phyloP scores from a whole-genome alignment of 2,888 invertebrate species.

The Rhynchonema sp. region DNA sequence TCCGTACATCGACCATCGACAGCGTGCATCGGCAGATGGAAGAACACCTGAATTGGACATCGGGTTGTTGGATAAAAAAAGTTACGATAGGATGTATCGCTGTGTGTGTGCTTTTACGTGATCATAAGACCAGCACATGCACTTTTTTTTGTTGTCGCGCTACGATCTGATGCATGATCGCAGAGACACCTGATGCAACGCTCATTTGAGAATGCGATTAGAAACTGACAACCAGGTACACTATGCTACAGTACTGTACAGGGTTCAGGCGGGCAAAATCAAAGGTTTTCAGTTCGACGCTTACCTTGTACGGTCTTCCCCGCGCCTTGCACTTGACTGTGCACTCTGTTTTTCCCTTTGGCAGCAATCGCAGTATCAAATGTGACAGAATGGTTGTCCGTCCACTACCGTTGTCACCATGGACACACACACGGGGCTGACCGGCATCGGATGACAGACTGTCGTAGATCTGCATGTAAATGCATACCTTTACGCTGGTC shows the following conservation, averaged over 20 bases:
- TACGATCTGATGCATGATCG: too few species aligned
- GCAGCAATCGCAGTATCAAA: not conserved
- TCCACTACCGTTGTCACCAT: not conserved
- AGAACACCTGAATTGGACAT: not conserved
- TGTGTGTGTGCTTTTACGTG: too few species aligned
- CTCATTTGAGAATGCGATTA: too few species aligned
- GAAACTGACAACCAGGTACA: too few species aligned
- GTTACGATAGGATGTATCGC: not conserved
- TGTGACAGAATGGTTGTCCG: not conserved
- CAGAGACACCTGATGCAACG: too few species aligned
- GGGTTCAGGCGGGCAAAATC: too few species aligned
- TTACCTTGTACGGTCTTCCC: not conserved
- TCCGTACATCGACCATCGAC: not conserved
- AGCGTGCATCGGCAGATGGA: not conserved
- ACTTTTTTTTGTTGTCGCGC: too few species aligned
- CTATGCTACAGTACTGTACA: too few species aligned
- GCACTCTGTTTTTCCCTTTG: not conserved
- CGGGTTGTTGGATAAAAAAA: not conserved
- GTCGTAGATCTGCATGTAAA: not conserved
- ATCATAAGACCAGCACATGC: too few species aligned
- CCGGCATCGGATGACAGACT: not conserved
- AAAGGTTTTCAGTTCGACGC: too few species aligned
- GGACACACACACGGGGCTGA: not conserved
- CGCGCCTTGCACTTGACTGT: not conserved
- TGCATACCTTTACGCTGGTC: too few species aligned